Evolutionary conservation across 1,140 invertebrate species (phyloP).

Genomic region (Anagrus nilaparvatae): DNA sequence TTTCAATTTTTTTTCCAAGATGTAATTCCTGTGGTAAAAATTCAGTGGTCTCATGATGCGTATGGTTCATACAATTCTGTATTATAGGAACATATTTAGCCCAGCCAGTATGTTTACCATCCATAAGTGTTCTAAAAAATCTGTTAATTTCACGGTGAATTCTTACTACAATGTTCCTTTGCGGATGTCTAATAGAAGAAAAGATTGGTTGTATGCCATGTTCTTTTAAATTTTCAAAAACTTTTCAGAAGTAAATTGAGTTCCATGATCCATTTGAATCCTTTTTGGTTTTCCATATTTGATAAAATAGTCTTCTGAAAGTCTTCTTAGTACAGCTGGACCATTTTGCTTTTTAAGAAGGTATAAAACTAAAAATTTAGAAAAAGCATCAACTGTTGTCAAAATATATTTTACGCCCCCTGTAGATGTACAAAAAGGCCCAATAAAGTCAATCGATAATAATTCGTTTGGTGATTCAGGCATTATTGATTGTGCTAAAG

Average conservation of each 20-base stretch:
- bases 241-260: not conserved
- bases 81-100: not conserved
- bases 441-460: too few relatives aligned
- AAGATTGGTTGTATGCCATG: not conserved
- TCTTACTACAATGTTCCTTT: not conserved
- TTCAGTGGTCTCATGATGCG: not conserved
- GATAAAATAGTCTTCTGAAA: not conserved
- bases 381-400: too few relatives aligned
- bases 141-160: not conserved
- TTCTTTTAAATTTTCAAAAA: not conserved
- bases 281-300: not conserved
- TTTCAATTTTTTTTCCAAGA: too few relatives aligned
- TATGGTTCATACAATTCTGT: not conserved
- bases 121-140: not conserved
- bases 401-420: too few relatives aligned
- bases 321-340: too few relatives aligned
- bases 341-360: too few relatives aligned
- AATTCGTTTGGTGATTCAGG: too few relatives aligned
- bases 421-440: too few relatives aligned
- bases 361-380: too few relatives aligned
- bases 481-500: too few relatives aligned
- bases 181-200: conserved; percentile 3
- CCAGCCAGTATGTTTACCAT: not conserved
- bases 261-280: not conserved
- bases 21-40: not conserved